A percentile compares a stretch with the other conserved stretches of the same genome.
These are phyloP conservation scores for Nephrotoma guestfalica DNA, from an alignment of 2,888 invertebrate genomes.

Conservation along the genomic window DNA sequence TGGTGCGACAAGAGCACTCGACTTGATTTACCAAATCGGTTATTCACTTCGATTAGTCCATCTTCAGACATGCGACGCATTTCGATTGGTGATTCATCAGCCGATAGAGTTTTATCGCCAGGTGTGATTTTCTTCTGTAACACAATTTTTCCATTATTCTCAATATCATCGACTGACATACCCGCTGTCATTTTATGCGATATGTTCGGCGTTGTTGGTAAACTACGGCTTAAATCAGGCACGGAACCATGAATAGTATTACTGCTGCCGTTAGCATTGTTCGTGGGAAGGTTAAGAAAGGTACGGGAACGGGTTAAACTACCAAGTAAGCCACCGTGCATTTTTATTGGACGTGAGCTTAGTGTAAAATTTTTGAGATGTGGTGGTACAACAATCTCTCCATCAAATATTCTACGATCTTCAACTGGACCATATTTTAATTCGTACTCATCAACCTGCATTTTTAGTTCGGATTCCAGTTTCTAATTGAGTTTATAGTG, in stretches of 20 bases:
- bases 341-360: conserved; percentile 18
- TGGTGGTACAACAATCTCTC: conserved; percentile 26
- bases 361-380: conserved; percentile 19
- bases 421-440: conserved; percentile 20
- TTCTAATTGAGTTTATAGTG: conserved; percentile 7
- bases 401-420: conserved; percentile 21
- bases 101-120: background rate
- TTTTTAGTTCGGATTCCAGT: conserved; percentile 53
- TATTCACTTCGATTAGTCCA: background rate
- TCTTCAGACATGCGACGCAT: background rate
- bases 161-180: background rate
- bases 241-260: conserved; percentile 27
- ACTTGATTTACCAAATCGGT: background rate
- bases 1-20: background rate
- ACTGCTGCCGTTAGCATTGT: background rate
- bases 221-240: conserved; percentile 29
- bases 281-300: conserved; percentile 32
- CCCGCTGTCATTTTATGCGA: conserved; percentile 1
- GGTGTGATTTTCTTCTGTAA: background rate
- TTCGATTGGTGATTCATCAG: background rate
- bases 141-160: background rate
- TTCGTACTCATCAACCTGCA: conserved; percentile 20
- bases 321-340: conserved; percentile 34
- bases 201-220: conserved; percentile 25
- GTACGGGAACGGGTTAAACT: conserved; percentile 41